Evolutionary conservation across 2,888 invertebrate genomes (phyloP).

Genomic region (Drosophila quasianomalipes): DNA sequence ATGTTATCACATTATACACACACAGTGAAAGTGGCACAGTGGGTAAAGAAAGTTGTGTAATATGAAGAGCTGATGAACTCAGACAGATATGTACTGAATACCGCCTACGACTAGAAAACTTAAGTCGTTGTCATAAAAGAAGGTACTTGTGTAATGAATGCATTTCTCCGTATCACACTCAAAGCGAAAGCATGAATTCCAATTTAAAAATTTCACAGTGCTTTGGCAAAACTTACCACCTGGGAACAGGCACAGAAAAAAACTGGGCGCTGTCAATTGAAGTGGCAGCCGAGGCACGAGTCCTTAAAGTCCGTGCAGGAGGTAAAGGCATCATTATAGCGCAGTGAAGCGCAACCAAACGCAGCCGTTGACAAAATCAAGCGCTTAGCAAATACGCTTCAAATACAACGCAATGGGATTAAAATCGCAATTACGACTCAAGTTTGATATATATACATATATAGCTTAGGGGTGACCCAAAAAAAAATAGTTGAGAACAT

Average conservation of each 20-base stretch:
- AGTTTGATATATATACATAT: not conserved
- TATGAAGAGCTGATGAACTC: not conserved
- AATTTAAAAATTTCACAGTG: constrained; percentile 22
- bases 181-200: not conserved
- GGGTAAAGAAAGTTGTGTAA: constrained; percentile 8
- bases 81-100: not conserved
- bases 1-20: constrained; percentile 46
- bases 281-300: constrained; percentile 33
- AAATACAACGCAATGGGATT: constrained; percentile 70
- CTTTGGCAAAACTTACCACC: constrained; percentile 16
- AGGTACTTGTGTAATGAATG: not conserved
- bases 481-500: not conserved
- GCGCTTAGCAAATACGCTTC: constrained; percentile 51
- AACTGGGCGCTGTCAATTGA: constrained; percentile 38
- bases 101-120: not conserved
- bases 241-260: constrained; percentile 4
- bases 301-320: constrained; percentile 17
- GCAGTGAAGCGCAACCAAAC: constrained; percentile 44
- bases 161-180: not conserved
- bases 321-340: constrained; percentile 59
- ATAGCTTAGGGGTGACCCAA: constrained; percentile 16
- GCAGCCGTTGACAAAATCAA: constrained; percentile 66
- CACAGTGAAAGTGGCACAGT: constrained; percentile 40
- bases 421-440: constrained; percentile 60
- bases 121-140: not conserved